A percentile compares a stretch with the other conserved stretches of the same genome.
These are phyloP conservation scores for Rosalia funebris DNA, from an alignment of 2,888 invertebrate species.

Conservation along the genomic window DNA sequence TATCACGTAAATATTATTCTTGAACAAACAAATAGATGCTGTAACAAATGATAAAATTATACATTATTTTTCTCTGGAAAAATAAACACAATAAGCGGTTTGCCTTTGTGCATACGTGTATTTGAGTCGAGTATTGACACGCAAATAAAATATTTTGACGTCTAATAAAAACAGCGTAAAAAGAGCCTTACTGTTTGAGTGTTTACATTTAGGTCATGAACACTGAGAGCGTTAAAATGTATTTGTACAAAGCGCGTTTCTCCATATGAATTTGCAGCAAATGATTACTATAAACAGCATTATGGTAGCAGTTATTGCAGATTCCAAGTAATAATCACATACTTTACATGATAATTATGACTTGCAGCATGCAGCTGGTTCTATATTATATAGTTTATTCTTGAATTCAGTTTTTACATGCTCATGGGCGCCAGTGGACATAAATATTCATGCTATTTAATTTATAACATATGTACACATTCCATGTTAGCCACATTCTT, in stretches of 20 bases:
- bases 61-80: constrained; percentile 11
- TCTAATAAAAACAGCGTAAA: constrained; percentile 12
- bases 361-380: too few relatives aligned
- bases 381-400: too few relatives aligned
- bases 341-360: too few relatives aligned
- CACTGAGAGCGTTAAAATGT: constrained; percentile 15
- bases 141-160: constrained; percentile 7
- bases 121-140: constrained; percentile 6
- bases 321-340: too few relatives aligned
- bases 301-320: too few relatives aligned
- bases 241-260: constrained; percentile 1
- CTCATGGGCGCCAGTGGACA: too few relatives aligned
- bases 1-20: constrained; percentile 7
- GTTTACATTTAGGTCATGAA: constrained; percentile 41
- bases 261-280: constrained; percentile 4
- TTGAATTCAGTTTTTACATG: too few relatives aligned
- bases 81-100: constrained; percentile 5
- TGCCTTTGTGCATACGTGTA: constrained; percentile 4
- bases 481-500: too few relatives aligned
- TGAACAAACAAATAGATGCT: constrained; percentile 3
- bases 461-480: too few relatives aligned
- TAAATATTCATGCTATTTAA: too few relatives aligned
- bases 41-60: constrained; percentile 5
- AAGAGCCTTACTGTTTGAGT: constrained; percentile 12
- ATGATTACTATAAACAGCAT: background rate